Percentiles rank a stretch among this genome's conserved stretches.
phyloP scores from a whole-genome alignment of 37 sponge, comb jelly and placozoan species.

The Oopsacas minuta region DNA sequence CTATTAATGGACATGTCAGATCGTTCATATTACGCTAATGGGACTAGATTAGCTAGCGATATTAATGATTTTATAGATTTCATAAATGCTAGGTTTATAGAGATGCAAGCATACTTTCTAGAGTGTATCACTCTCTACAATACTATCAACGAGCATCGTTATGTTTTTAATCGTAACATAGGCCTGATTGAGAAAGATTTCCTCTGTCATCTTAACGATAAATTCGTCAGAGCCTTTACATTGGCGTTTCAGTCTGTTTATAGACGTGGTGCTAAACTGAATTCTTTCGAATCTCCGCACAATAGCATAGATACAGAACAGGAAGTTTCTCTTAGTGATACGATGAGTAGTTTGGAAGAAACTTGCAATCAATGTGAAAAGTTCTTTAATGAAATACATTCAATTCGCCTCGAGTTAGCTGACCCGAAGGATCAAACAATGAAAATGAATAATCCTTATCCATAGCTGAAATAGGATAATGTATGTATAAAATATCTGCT shows the following conservation, averaged over 20 bases:
- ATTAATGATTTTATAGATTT: neutral
- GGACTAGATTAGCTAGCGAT: neutral
- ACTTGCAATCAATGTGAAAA: neutral
- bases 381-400: neutral
- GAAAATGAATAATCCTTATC: neutral
- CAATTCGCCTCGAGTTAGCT: neutral
- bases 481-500: too few species aligned
- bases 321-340: neutral
- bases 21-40: neutral
- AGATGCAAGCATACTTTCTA: neutral
- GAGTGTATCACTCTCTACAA: neutral
- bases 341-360: neutral
- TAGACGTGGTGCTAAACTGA: neutral
- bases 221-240: neutral
- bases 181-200: conserved; percentile 1
- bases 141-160: neutral
- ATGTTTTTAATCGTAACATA: neutral
- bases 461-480: too few species aligned
- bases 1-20: neutral
- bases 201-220: neutral
- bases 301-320: neutral
- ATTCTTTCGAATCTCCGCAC: neutral
- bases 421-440: neutral
- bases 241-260: neutral
- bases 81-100: neutral